phyloP scores from a whole-genome alignment of 2,888 invertebrate species.

The Sipha maydis region DNA sequence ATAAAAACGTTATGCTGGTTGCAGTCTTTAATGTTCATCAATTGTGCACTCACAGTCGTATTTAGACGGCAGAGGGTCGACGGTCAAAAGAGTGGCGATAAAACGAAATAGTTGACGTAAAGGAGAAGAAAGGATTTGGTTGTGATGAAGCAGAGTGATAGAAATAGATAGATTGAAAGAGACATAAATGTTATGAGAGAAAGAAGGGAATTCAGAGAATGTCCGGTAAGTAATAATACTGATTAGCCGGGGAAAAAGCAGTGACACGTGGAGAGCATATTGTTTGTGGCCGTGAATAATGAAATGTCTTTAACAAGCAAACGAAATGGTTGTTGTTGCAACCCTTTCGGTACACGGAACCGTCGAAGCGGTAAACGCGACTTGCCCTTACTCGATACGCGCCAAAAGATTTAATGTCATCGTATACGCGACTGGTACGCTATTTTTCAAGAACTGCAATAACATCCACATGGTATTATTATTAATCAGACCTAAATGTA shows the following conservation, averaged over 20 bases:
- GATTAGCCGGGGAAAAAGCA: background rate
- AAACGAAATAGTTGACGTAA: too few relatives aligned
- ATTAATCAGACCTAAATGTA: too few relatives aligned
- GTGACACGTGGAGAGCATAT: background rate
- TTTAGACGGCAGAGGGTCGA: background rate
- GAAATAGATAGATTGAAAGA: background rate
- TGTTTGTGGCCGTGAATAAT: background rate
- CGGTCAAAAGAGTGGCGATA: background rate
- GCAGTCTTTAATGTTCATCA: constrained; percentile 1
- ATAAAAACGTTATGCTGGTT: background rate
- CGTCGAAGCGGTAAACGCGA: background rate
- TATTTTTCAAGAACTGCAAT: background rate
- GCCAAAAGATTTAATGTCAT: background rate
- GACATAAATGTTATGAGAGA: background rate
- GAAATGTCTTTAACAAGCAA: background rate
- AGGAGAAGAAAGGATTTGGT: too few relatives aligned
- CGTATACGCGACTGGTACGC: background rate
- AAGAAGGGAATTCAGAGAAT: background rate
- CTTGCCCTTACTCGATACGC: background rate
- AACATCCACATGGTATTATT: too few relatives aligned
- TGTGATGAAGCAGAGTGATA: too few relatives aligned
- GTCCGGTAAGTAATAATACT: background rate
- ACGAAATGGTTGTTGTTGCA: background rate
- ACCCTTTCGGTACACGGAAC: background rate
- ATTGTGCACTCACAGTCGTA: background rate